Evolutionary conservation across 2,888 invertebrate genomes (phyloP), one percentile per base, ranked within the genome.

Genomic region (Lomographa bimaculata): DNA sequence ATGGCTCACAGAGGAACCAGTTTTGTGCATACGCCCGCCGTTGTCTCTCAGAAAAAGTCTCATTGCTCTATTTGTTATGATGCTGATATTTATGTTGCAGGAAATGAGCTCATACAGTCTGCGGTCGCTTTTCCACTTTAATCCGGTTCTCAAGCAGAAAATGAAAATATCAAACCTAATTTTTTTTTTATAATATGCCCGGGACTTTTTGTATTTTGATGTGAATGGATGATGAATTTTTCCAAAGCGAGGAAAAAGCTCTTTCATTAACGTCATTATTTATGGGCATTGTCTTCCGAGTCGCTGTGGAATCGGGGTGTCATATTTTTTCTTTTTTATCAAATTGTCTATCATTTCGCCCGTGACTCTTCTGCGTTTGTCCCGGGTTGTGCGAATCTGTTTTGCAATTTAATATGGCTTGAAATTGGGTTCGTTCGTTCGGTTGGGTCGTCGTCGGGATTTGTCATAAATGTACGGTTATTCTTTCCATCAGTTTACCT

Each of bases 61-160:
- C 69, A 73, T 71, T 75, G 74, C 78, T 74, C 69, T 75, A 76
- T 77, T 79, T 76, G 72, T 72, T 74, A 67, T 71, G 61, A 71
- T 67, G 66, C 60, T 62, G 60, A 64, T 67, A 65, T 68, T 76
- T 71, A 70, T 70, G 64, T 66, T 63, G 64, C 71, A 74, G 74
- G 71, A 75, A 77, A 77, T 76, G 70, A 71, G 68, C 67, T 66
- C 68, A 63, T 64, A 64, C 65, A 62, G 68, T 63, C 65, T 58
- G 59, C 54, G 60, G 60, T 60, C 56, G 64, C 53, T 65, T 64
- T 66, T 59, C 61, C 59, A 67, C 52, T 69, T 63, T 66, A 67
- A 73, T 68, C 60, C 60, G 50, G 53, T 60, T 59, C 52, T 49
- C 50, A 59, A 60, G 57, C 54, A 65, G 58, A 61, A 62, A 64